These are phyloP conservation scores for Delphinus delphis DNA, from an alignment of 2,113 vertebrate species.

Conservation along the genomic window DNA sequence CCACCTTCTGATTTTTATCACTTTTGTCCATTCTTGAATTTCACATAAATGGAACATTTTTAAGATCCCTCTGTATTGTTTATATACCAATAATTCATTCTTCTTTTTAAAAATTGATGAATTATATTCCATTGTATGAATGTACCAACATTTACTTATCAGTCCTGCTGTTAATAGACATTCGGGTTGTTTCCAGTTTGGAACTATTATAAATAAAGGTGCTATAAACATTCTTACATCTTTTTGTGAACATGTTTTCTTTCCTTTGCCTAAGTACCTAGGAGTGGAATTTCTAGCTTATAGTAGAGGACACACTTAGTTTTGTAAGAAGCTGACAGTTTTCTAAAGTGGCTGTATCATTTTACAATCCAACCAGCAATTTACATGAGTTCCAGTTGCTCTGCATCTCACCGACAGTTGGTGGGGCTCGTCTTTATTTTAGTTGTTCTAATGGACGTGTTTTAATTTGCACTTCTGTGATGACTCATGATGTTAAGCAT, in stretches of 20 bases:
- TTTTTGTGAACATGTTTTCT: neutral
- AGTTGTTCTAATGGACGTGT: neutral
- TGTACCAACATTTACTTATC: neutral
- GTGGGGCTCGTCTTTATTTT: neutral
- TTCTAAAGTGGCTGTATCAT: neutral
- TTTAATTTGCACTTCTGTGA: neutral
- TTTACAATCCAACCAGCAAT: neutral
- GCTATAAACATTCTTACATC: neutral
- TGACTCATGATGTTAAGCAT: neutral
- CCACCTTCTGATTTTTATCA: neutral
- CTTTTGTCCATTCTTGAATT: neutral
- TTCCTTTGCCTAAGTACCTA: neutral
- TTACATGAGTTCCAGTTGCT: neutral
- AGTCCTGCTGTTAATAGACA: neutral
- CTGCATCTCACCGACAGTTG: neutral
- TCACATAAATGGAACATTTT: neutral
- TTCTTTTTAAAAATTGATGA: neutral
- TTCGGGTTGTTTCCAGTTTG: neutral
- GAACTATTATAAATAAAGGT: neutral
- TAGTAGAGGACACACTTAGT: neutral
- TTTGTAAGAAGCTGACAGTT: neutral
- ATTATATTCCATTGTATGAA: neutral
- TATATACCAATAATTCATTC: neutral
- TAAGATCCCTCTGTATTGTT: neutral
- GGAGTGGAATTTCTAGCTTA: neutral